Evolutionary conservation across 1,140 invertebrate genomes (phyloP), one percentile per base, ranked within the genome.

Genomic region (Apolygus lucorum): DNA sequence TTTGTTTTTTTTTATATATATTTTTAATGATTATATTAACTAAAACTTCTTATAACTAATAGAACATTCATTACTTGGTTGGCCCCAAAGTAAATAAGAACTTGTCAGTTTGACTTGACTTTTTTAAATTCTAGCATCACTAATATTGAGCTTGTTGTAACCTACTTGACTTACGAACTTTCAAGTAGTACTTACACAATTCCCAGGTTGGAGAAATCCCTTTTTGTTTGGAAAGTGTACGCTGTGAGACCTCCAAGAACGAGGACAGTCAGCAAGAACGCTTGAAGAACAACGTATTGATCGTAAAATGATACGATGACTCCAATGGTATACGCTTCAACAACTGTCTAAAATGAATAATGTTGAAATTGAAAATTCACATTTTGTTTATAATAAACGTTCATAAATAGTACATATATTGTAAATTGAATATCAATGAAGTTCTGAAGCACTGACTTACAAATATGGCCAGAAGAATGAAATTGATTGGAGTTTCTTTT

Each of bases 171-270:
- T n/a, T n/a, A n/a, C n/a, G n/a, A n/a, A n/a, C n/a, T n/a, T n/a
- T n/a, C n/a, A n/a, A n/a, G n/a, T 63, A 17, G 17, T 29, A 81
- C 83, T 84, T 82, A 91, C 88, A 84, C 85, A 77, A 87, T 87
- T 76, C 88, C 85, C 76, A 88, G 79, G 65, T 85, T 85, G 11
- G 89, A 90, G 79, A 92, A 92, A 77, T 93, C 91, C 72, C 82
- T 82, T 78, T 91, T 92, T 25, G 87, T 88, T 81, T 93, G 91
- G 68, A 93, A 85, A 0, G 90, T 92, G 77, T 86, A 93, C 2
- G 85, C 75, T 0, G 90, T 92, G 52, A 93, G 81, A 0, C 85
- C 84, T 68, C 84, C 79, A 14, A 90, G 85, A 13, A 92, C 86
- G 1, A 84, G 81, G 52, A 90, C 79, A 0, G 91, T 93, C 70